Evolutionary conservation across 2,888 invertebrate genomes (phyloP).

Genomic region (Cantharis rustica): DNA sequence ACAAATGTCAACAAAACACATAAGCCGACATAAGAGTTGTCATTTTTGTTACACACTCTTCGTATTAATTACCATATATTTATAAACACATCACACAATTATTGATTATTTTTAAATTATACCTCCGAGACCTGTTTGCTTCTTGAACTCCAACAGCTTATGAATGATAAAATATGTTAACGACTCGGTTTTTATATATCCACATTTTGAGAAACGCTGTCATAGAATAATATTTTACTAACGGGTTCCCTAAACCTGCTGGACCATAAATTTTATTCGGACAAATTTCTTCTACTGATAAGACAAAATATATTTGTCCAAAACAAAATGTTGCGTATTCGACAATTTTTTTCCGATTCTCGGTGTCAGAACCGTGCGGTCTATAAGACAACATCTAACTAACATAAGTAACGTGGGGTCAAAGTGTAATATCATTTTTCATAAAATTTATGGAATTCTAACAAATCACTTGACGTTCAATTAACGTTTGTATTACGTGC

Average conservation of each 20-base stretch:
- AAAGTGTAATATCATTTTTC: too few species aligned
- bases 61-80: neutral
- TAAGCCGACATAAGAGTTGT: constrained; percentile 3
- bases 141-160: neutral
- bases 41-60: neutral
- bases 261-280: neutral
- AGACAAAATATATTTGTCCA: neutral
- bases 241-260: neutral
- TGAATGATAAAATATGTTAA: neutral
- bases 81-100: neutral
- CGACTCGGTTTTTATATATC: neutral
- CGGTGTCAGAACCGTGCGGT: too few species aligned
- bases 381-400: too few species aligned
- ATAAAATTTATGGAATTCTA: too few species aligned
- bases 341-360: too few species aligned
- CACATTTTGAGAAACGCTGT: neutral
- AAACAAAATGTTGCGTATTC: neutral
- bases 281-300: neutral
- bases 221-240: neutral
- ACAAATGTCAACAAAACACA: constrained; percentile 25
- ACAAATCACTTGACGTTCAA: too few species aligned
- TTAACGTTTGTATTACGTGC: too few species aligned
- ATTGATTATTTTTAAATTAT: neutral
- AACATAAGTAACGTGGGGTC: too few species aligned
- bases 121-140: neutral